These are phyloP conservation scores for Thalassarche chlororhynchos DNA, from an alignment of 2,113 vertebrate species.

Conservation along the genomic window DNA sequence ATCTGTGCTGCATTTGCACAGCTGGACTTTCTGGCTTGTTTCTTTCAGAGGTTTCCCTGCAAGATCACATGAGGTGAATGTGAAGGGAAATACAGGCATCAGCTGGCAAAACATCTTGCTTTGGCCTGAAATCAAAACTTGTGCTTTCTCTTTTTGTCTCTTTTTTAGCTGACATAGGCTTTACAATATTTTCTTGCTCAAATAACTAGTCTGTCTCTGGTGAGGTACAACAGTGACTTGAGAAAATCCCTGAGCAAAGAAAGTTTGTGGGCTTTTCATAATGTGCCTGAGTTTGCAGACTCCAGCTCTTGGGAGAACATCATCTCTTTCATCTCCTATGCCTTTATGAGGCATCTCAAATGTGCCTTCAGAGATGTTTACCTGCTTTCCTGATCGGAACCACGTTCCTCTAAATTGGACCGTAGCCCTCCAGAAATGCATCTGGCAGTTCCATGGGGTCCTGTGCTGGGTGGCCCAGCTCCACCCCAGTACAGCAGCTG, in stretches of 20 bases:
- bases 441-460: background rate
- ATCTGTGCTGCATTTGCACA: background rate
- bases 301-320: background rate
- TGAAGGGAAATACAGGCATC: background rate
- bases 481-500: background rate
- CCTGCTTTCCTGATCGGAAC: background rate
- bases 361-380: background rate
- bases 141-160: background rate
- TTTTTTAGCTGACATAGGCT: conserved; percentile 7
- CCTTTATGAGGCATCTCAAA: background rate
- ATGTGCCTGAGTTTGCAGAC: background rate
- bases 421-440: fast-evolving
- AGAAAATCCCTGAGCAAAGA: conserved; percentile 19
- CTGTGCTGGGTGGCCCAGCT: background rate
- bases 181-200: background rate
- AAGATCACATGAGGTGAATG: background rate
- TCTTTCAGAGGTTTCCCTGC: background rate
- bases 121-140: background rate
- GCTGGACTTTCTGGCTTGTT: background rate
- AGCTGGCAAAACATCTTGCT: background rate
- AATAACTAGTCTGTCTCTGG: background rate
- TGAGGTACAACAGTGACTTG: background rate
- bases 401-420: background rate
- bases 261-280: conserved; percentile 1
- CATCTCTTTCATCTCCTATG: background rate